Evolutionary conservation across 2,113 vertebrate species (phyloP).

Genomic region (Catagonus wagneri): DNA sequence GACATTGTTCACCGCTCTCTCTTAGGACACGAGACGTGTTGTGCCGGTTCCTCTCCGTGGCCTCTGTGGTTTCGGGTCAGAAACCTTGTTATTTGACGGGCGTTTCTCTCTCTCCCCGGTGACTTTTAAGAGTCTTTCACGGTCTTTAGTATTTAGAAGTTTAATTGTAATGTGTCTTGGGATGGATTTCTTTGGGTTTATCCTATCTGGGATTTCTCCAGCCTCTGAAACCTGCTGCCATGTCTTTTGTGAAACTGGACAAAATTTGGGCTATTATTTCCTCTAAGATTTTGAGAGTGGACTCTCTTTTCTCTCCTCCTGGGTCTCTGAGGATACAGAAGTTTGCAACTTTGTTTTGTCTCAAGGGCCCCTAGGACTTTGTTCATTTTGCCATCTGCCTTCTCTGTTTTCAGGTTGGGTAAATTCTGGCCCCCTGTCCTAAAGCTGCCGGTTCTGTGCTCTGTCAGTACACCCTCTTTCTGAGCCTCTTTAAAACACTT

Average conservation of each 20-base stretch:
- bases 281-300: too few species aligned
- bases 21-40: background rate
- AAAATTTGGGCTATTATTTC: background rate
- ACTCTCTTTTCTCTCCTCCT: background rate
- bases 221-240: background rate
- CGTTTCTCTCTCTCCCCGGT: background rate
- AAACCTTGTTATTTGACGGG: accelerated
- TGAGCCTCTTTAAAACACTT: background rate
- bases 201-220: background rate
- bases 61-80: background rate
- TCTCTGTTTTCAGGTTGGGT: background rate
- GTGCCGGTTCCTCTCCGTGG: accelerated
- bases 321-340: background rate
- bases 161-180: background rate
- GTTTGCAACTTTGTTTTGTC: accelerated
- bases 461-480: background rate
- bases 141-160: background rate
- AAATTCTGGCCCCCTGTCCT: background rate
- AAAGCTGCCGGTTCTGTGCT: too few species aligned
- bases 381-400: background rate
- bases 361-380: too few species aligned
- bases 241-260: background rate
- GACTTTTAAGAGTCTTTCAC: background rate
- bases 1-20: accelerated
- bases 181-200: background rate